phyloP scores from a whole-genome alignment of 2,888 invertebrate species.

The Rotaria socialis region DNA sequence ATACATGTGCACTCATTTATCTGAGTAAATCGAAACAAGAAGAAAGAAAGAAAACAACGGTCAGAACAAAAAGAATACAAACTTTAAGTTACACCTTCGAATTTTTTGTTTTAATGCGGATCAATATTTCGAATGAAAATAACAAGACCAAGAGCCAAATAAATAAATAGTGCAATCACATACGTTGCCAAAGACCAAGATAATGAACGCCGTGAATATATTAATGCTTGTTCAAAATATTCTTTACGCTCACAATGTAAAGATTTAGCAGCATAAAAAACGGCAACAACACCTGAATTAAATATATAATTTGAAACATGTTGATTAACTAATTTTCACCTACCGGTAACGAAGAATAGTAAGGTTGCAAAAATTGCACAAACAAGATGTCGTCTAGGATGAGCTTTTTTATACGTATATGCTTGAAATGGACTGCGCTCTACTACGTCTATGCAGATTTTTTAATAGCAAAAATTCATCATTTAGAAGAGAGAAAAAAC shows the following conservation, averaged over 20 bases:
- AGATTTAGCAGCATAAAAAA: background rate
- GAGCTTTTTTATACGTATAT: background rate
- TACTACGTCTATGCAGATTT: background rate
- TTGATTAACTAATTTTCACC: background rate
- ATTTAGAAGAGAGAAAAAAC: background rate
- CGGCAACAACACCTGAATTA: background rate
- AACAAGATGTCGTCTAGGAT: background rate
- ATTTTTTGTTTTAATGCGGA: background rate
- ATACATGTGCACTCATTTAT: background rate
- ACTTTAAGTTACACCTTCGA: background rate
- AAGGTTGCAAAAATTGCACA: background rate
- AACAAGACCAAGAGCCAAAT: background rate
- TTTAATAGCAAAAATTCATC: background rate
- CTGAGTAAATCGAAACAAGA: background rate
- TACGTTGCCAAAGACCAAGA: background rate
- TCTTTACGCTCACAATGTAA: background rate
- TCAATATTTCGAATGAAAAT: background rate
- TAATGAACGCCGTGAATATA: slow-evolving; percentile 9
- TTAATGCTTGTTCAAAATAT: slow-evolving; percentile 17
- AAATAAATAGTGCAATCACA: slow-evolving; percentile 2
- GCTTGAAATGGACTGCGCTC: background rate
- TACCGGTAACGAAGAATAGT: background rate
- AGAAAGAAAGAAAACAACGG: background rate
- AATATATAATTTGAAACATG: background rate
- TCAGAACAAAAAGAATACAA: background rate